Evolutionary conservation across 53 echinoderm and acorn worm genomes (phyloP).

Genomic region (Henricia sp.): DNA sequence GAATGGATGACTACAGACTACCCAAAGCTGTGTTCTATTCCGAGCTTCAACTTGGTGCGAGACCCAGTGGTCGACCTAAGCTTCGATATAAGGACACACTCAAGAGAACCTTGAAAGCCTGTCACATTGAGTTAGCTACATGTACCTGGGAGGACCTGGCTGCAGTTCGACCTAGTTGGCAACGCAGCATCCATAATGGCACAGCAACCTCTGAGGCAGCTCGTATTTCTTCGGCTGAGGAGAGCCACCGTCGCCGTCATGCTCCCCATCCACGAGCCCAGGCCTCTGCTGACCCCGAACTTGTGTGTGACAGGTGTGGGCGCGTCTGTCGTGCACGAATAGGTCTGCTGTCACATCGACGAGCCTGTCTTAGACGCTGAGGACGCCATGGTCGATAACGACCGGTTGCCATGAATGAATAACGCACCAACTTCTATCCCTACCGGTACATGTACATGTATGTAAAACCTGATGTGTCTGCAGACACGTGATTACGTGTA

Average conservation of each 20-base stretch:
- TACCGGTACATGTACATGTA: no score
- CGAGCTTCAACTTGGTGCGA: not conserved
- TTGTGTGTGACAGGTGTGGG: conserved; percentile 19
- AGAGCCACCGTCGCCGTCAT: conserved; percentile 7
- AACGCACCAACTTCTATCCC: not conserved
- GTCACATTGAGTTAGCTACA: not conserved
- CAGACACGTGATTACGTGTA: no score
- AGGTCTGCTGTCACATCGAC: conserved; percentile 24
- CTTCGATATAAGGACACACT: conserved; percentile 7
- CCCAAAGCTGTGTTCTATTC: conserved; percentile 21
- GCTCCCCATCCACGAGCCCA: not conserved
- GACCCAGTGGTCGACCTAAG: conserved; percentile 1
- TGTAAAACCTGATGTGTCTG: not conserved
- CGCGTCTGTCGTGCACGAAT: conserved; percentile 8
- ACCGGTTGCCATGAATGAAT: not conserved
- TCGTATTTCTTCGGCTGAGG: not conserved
- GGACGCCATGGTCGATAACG: conserved; percentile 38
- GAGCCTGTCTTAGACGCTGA: conserved; percentile 27
- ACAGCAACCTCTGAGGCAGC: conserved; percentile 16
- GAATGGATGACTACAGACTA: conserved; percentile 28
- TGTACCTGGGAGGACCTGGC: conserved; percentile 15
- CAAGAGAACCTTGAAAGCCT: conserved; percentile 1
- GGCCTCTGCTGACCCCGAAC: not conserved
- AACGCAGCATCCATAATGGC: conserved; percentile 14
- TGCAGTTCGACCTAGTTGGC: not conserved